Base-by-base conservation (phyloP, 2,797 vertebrate genomes). In the Chrosomus eos region DNA sequence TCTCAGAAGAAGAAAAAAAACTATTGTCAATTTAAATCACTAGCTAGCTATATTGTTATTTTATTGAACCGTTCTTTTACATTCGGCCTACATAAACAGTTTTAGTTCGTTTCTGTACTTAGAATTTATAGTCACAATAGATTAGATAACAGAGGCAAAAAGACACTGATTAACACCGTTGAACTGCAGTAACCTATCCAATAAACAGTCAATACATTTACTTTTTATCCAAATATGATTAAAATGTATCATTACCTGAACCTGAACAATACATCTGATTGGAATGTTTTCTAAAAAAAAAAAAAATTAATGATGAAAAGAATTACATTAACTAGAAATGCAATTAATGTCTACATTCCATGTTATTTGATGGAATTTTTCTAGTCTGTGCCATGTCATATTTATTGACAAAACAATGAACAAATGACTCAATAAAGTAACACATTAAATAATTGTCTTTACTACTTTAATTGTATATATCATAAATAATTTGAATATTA, bases 401-500 rank as follows among this genome's bases (percentile, higher is more conserved):
- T 48, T 74, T 74, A 51, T 74, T 74, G 19, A 51, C 0, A 1
- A 2, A 76, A 58, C 38, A 5, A 18, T 36, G 13, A 76, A 48
- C 31, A n/a, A 76, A 58, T 38, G 21, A 33, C 5, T 31, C 28
- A 40, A 7, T 58, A 13, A 58, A n/a, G 55, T 58, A n/a, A 58
- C 23, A 58, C 55, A 60, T 60, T 26, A 26, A 26, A 60, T 13
- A 26, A 60, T 26, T 60, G 53, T 55, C 8, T 55, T 55, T 55
- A 60, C n/a, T 60, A 11, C 5, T 16, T 62, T 14, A 4, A n/a
- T 13, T 26, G 23, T 64, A 38, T 68, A 36, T 40, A 40, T 70
- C 36, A 40, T n/a, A 70, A 70, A 70, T 36, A 70, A 70, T n/a
- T 36, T 40, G 67, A 10, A 70, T 70, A n/a, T 70, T 68, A 36